Base-by-base conservation (phyloP, 2,113 vertebrate genomes). In the Anoura caudifer region DNA sequence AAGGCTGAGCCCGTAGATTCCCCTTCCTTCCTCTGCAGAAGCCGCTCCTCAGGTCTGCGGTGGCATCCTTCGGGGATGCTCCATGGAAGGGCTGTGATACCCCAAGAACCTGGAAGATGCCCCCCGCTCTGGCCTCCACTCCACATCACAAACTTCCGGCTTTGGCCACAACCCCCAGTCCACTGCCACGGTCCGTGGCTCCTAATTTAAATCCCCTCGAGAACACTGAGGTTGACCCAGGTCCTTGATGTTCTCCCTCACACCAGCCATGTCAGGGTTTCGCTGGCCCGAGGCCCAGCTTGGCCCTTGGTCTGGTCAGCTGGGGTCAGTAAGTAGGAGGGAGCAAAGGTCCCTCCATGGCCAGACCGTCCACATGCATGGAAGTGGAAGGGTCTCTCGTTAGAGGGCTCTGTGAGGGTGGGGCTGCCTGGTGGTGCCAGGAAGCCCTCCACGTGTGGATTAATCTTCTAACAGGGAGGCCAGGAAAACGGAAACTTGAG, bases 81-180 rank as follows among this genome's bases (percentile, higher is more conserved):
- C 26, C 33, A 47, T 87, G 16, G 63, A 69, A 85, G 7, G 56
- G 36, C 28, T 19, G 7, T 6, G 3, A 0, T 7, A 36, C 1
- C 0, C 9, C 1, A 33, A 16, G 41, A 31, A n/a, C 10, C 1
- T 22, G 36, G 26, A 7, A 4, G 1, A 0, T 2, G 16, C 43
- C 47, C 69, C 6, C 52, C 20, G 20, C 22, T 2, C 7, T 0
- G 1, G 31, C 56, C 47, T 22, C 3, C 0, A 4, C 5, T 41
- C 56, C 47, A 7, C 0, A 13, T 2, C 11, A 22, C 47, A 72
- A 15, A 19, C 38, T 15, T 52, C 28, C 3, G 45, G 20, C 50
- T 19, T 19, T 0, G 0, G 56, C 52, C 31, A 10, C 12, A 47
- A 67, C 19, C 11, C 14, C 50, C 47, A 36, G 50, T 28, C 28